Evolutionary conservation across 2,113 vertebrate species (phyloP), one percentile per base, ranked within the genome.

Genomic region (Tachuris rubrigastra): DNA sequence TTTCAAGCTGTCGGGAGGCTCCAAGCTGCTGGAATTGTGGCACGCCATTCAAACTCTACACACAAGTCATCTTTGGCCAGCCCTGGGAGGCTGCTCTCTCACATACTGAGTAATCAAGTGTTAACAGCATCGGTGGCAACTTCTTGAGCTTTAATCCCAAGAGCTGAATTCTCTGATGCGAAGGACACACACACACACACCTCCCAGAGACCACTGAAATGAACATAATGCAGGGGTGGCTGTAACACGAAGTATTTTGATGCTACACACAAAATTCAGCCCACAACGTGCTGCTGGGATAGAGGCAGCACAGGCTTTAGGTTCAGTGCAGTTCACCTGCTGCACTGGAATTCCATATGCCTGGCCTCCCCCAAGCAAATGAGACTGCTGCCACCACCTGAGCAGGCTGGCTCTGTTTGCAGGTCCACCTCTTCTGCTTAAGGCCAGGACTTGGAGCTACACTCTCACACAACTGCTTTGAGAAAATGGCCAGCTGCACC

Each of bases 301-400:
- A 42, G 72, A 33, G 78, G 44, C 12, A 37, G 49, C n/a, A 15
- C 12, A 33, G 42, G 37, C 22, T 49, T 60, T 50, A 27, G 30
- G 19, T 49, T 67, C 58, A 27, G 65, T 4, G 12, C 23, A 23
- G 47, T 5, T 5, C 10, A 16, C 30, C 27, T 56, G 21, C 12
- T 56, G 50, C 28, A 9, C 1, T 62, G 31, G 27, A 49, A 72
- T 2, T 5, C 25, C 30, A 2, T 5, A 5, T 11, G 9, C 33
- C 41, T 1, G 0, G 37, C 33, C 19, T 22, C 30, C 25, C 16
- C 33, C 11, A 0, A 25, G 31, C 33, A 63, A 41, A 42, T 2
- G 27, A 66, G 75, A 21, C 4, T 20, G 60, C 27, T 42, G 73
- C 10, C 11, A 42, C 39, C 25, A 28, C 5, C 55, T 16, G 3